Evolutionary conservation across 2,113 vertebrate species (phyloP), one percentile per base, ranked within the genome.

Genomic region (Apteryx mantelli): DNA sequence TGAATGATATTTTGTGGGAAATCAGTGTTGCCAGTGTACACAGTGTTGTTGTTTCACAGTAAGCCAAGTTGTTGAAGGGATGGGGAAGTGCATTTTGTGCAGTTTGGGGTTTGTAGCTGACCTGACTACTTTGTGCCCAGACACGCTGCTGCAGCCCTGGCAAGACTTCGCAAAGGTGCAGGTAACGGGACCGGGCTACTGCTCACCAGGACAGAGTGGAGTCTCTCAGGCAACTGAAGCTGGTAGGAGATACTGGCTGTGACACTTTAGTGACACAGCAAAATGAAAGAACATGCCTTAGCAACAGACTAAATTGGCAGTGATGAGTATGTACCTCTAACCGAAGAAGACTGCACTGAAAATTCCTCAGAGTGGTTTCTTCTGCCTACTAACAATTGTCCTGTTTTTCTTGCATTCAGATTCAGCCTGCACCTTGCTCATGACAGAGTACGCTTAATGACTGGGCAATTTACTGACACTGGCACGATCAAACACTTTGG

Each of bases 141-240:
- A 63, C 32, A 9, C 16, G 22, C 20, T 0, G 0, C 36, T 58
- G 61, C 18, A 64, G 55, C 36, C n/a, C 26, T 5, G 46, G 44
- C 12, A 13, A 79, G 73, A 26, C 17, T 73, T 40, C 0, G 1
- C 20, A 30, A 74, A 74, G 81, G 55, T 58, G 26, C 61, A 48
- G 0, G 1, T 10, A 65, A 20, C 6, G 24, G 36, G 82, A 21
- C 53, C 34, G 3, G 12, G 63, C 44, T 80, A 78, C 82, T 40
- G 38, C 75, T 95, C 0, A 0, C 36, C 0, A 2, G 73, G 63
- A 38, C 38, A 15, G 63, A 94, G 24, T 25, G 1, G 50, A 26
- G 34, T 95, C 89, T 95, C 91, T 78, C 87, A 93, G 94, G 74
- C 81, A 95, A 86, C 92, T 85, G 78, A 25, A 76, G 19, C 18